Base-by-base conservation (phyloP, 2,797 vertebrate species). In the Nyctibius grandis region DNA sequence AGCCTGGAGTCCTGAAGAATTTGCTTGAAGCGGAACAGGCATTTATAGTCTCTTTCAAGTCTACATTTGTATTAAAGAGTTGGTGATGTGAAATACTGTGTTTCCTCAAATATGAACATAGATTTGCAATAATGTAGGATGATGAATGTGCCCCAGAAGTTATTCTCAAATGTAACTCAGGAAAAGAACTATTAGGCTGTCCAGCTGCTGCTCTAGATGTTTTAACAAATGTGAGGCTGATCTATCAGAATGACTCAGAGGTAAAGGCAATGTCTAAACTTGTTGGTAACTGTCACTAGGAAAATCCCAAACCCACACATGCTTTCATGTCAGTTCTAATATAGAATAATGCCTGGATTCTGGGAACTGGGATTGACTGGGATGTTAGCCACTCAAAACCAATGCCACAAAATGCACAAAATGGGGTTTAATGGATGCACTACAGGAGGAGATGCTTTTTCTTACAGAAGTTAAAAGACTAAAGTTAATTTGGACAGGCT, bases 231-330 rank as follows among this genome's bases (percentile, higher is more conserved):
- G 40, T 20, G 44, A 94, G 85, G 91, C 0, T 2, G 72, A 56
- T 84, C 78, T 84, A 80, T 60, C 60, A 68, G 83, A 40, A 78
- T 87, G 95, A 94, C n/a, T 91, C 79, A 88, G 69, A 76, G 61
- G 36, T 65, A 69, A 89, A 95, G 53, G 51, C 59, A 77, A 25
- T 23, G 47, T 85, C 77, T 95, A 72, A 82, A 89, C 75, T 69
- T 95, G 77, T 95, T 96, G 61, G 88, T 61, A 83, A 94, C 88
- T 68, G 75, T 82, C 57, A 77, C 57, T 76, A 89, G 48, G 84
- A 93, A 82, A 92, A 94, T 87, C 90, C 86, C 56, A 93, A 95
- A 93, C 88, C 88, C 70, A 81, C 78, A 79, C 77, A 79, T 8
- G 48, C 68, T 84, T 88, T 89, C 70, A 60, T 88, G 74, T 65